Evolutionary conservation across 1,140 invertebrate species (phyloP).

Genomic region (Drosophila kurseongensis): DNA sequence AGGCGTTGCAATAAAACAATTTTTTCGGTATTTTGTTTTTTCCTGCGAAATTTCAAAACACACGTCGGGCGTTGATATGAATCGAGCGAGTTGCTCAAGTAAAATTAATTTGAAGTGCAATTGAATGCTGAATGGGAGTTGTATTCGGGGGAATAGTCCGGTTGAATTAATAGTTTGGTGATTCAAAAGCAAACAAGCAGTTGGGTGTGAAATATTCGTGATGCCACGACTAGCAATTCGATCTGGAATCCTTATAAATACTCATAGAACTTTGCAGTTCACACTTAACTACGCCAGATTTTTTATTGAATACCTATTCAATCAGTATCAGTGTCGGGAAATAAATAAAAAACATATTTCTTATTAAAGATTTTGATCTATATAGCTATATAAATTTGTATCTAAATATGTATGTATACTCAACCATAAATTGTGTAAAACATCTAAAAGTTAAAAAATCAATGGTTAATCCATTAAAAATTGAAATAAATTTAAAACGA

Average conservation of each 20-base stretch:
- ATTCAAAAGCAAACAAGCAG: conserved; percentile 9
- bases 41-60: conserved; percentile 40
- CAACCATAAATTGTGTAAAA: too few relatives aligned
- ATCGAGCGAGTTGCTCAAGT: conserved; percentile 42
- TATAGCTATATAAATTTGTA: too few relatives aligned
- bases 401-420: too few relatives aligned
- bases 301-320: background rate
- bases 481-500: too few relatives aligned
- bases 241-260: conserved; percentile 5
- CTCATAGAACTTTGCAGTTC: background rate
- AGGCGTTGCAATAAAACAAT: conserved; percentile 50
- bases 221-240: conserved; percentile 5
- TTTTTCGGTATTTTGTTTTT: conserved; percentile 29
- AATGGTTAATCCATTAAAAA: too few relatives aligned
- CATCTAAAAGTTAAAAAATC: too few relatives aligned
- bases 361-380: too few relatives aligned
- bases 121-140: conserved; percentile 34
- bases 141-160: background rate
- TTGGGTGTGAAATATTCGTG: conserved; percentile 9
- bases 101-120: conserved; percentile 45
- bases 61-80: conserved; percentile 23
- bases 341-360: too few relatives aligned
- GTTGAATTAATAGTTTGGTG: conserved; percentile 14
- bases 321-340: background rate
- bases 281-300: background rate